Conservation (phyloP, 2,113 vertebrate genomes). For the Ploceus nigricollis region DNA sequence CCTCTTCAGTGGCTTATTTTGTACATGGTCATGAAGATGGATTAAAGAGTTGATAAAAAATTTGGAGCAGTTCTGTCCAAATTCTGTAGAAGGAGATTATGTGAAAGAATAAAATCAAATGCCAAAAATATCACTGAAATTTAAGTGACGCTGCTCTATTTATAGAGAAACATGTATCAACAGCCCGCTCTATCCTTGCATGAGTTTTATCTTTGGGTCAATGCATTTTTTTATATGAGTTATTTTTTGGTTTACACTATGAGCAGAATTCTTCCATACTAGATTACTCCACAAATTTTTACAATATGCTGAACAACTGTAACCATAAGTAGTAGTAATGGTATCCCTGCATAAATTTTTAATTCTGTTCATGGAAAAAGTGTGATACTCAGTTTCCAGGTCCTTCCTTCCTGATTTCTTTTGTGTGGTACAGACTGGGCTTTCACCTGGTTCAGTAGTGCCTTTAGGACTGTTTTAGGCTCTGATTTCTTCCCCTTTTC, state of each 20-base stretch:
- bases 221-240: neutral
- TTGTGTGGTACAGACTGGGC: neutral
- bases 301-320: neutral
- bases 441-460: neutral
- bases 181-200: neutral
- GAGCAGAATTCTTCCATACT: neutral
- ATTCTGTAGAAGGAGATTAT: neutral
- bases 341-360: neutral
- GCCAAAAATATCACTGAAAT: neutral
- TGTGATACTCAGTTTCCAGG: neutral
- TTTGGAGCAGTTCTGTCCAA: neutral
- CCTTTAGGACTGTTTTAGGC: neutral
- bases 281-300: neutral
- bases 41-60: neutral
- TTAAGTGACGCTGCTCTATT: neutral
- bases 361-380: neutral
- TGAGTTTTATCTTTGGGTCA: neutral
- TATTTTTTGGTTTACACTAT: neutral
- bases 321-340: neutral
- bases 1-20: slow-evolving; percentile 27
- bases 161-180: neutral
- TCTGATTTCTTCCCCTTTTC: neutral
- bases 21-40: neutral
- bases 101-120: neutral
- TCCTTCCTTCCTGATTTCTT: neutral